Conservation (phyloP, 2,113 vertebrate species). For the Anarrhichthys ocellatus region DNA sequence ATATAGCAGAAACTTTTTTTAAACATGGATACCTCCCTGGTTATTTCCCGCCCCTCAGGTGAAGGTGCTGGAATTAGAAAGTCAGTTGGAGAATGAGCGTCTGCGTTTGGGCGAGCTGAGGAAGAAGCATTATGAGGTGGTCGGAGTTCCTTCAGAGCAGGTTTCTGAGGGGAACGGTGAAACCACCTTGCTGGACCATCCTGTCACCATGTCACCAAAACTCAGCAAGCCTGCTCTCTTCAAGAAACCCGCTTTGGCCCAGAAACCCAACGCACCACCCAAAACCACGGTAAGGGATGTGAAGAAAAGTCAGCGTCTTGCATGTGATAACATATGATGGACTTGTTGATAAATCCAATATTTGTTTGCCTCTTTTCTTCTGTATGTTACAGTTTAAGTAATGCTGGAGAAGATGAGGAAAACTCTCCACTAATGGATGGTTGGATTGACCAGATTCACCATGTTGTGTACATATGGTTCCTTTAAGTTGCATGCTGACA, state of each 20-base stretch:
- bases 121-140: slow-evolving; percentile 92
- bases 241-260: slow-evolving; percentile 90
- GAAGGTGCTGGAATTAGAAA: slow-evolving; percentile 94
- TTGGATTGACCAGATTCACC: slow-evolving; percentile 32
- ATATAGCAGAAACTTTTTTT: background rate
- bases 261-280: slow-evolving; percentile 85
- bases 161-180: slow-evolving; percentile 70
- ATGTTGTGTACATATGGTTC: slow-evolving; percentile 41
- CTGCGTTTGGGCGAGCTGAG: slow-evolving; percentile 92
- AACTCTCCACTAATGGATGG: slow-evolving; percentile 13
- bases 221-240: slow-evolving; percentile 75
- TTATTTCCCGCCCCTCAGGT: slow-evolving; percentile 82
- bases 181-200: slow-evolving; percentile 6
- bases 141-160: slow-evolving; percentile 77
- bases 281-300: slow-evolving; percentile 75
- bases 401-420: slow-evolving; percentile 36
- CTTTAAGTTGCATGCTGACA: slow-evolving; percentile 64
- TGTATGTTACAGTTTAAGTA: slow-evolving; percentile 75
- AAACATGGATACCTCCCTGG: background rate
- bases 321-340: background rate
- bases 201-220: slow-evolving; percentile 74
- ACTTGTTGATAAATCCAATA: background rate
- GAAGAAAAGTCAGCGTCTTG: background rate
- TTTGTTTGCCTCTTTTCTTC: background rate
- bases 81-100: slow-evolving; percentile 88